Conservation (phyloP, 2,888 invertebrate genomes). For the Brachylomia viminalis region DNA sequence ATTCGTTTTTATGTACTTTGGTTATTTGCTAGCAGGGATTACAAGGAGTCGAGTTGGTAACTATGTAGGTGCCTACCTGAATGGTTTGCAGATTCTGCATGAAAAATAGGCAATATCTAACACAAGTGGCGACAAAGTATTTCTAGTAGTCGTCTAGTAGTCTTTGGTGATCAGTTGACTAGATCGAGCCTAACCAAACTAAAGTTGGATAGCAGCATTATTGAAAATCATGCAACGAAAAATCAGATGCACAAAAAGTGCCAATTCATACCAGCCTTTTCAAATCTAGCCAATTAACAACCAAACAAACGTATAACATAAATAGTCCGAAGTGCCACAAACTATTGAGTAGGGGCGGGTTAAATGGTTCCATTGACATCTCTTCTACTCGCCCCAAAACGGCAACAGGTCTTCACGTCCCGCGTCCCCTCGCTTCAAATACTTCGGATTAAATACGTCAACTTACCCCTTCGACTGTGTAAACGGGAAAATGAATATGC, state of each 20-base stretch:
- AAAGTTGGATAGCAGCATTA: background rate
- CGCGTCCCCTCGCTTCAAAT: constrained; percentile 52
- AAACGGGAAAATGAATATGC: constrained; percentile 64
- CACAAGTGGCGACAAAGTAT: background rate
- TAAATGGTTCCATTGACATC: constrained; percentile 61
- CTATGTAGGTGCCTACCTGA: background rate
- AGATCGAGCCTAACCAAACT: too few species aligned
- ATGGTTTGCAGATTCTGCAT: background rate
- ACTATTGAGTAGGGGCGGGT: constrained; percentile 60
- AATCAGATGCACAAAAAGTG: background rate
- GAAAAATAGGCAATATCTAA: background rate
- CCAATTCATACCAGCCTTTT: background rate
- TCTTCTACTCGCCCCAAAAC: constrained; percentile 35
- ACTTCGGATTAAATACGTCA: constrained; percentile 58
- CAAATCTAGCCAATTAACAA: constrained; percentile 35
- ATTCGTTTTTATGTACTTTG: constrained; percentile 20
- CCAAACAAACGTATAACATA: constrained; percentile 38
- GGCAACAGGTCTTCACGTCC: constrained; percentile 63
- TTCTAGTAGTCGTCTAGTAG: background rate
- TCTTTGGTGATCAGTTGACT: background rate
- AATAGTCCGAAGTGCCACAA: constrained; percentile 46
- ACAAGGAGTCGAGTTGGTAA: background rate
- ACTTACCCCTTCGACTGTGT: constrained; percentile 48
- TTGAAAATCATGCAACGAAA: background rate
- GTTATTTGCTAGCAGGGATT: constrained; percentile 9